A percentile compares a stretch with the other conserved stretches of the same genome.
Conservation (phyloP, 2,888 invertebrate species). For the Harpagoxenus sublaevis region DNA sequence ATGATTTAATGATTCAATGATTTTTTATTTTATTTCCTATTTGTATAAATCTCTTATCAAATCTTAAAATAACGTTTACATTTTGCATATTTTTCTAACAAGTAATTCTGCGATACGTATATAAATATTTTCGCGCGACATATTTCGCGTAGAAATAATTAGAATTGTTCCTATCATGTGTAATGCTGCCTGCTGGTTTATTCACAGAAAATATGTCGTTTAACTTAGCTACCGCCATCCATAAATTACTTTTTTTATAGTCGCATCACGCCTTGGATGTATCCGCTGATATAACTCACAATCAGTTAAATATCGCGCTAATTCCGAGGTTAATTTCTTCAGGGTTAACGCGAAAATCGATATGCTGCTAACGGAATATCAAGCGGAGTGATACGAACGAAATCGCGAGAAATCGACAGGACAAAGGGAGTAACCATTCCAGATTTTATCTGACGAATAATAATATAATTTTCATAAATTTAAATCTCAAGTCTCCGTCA, state of each 20-base stretch:
- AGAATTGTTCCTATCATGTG: neutral
- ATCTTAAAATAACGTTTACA: neutral
- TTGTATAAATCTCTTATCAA: neutral
- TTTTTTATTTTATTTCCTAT: neutral
- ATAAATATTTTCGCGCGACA: neutral
- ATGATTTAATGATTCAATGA: neutral
- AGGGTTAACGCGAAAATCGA: neutral
- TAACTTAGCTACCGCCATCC: neutral
- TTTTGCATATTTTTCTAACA: neutral
- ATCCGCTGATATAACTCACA: neutral
- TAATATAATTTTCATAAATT: neutral
- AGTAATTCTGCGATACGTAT: neutral
- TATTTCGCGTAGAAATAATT: neutral
- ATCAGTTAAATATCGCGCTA: neutral
- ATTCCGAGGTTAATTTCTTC: slow-evolving; percentile 3
- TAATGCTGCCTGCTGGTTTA: neutral
- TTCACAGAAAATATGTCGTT: neutral
- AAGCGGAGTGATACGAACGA: neutral
- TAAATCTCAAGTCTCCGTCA: neutral
- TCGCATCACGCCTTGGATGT: neutral
- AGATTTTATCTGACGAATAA: neutral
- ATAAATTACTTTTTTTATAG: slow-evolving; percentile 1
- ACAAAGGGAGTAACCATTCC: neutral
- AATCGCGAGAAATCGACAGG: neutral
- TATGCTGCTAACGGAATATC: neutral